Conservation (phyloP, 2,797 vertebrate species). For the Acestrorhynchus altus region DNA sequence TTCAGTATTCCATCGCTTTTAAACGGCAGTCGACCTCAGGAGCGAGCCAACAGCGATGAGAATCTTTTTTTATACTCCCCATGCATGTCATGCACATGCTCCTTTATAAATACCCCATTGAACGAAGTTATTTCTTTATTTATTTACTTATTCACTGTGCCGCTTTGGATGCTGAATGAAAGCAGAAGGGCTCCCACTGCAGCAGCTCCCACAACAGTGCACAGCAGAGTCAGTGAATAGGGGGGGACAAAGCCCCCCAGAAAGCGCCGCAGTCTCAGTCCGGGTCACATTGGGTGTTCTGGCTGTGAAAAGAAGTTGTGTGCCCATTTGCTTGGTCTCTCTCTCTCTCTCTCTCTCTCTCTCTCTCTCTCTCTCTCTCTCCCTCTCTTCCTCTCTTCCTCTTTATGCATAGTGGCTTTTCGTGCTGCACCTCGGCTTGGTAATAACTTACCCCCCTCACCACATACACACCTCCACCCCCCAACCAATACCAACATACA, state of each 20-base stretch:
- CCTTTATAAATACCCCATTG: neutral
- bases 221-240: neutral
- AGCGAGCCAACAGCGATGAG: too few species aligned
- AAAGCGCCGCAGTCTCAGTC: slow-evolving; percentile 42
- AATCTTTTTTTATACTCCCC: too few species aligned
- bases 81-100: too few species aligned
- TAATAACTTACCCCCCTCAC: slow-evolving; percentile 68
- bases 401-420: slow-evolving; percentile 24
- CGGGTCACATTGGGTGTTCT: slow-evolving; percentile 23
- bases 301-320: slow-evolving; percentile 40
- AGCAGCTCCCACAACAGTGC: neutral
- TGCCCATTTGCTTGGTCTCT: neutral
- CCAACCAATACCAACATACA: neutral
- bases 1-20: neutral
- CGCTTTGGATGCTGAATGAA: too few species aligned
- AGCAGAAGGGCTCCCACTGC: slow-evolving; percentile 46
- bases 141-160: neutral
- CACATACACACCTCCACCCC: neutral
- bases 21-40: neutral
- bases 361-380: neutral
- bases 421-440: slow-evolving; percentile 47
- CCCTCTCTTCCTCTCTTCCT: neutral
- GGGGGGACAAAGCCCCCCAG: neutral
- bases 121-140: neutral
- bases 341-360: neutral